These are phyloP conservation scores for Lepidurus arcticus DNA, from an alignment of 1,140 invertebrate genomes.

Conservation along the genomic window DNA sequence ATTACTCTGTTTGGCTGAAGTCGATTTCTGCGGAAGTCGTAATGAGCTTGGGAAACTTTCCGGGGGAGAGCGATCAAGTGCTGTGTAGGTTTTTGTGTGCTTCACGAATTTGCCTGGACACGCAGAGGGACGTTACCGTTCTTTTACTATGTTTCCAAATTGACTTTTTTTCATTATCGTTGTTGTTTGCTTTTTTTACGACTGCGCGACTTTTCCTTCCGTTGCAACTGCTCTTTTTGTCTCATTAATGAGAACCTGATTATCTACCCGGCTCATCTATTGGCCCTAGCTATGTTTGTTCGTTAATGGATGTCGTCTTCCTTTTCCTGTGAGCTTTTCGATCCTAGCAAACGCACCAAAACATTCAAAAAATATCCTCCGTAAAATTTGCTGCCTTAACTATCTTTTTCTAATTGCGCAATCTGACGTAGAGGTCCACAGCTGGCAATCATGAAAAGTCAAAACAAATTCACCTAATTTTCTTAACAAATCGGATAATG, in stretches of 20 bases:
- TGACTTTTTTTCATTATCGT: background rate
- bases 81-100: no score
- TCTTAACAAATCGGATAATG: no score
- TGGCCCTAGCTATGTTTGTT: conserved; percentile 13
- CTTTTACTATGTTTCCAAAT: background rate
- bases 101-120: no score
- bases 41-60: conserved; percentile 11
- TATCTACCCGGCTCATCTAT: background rate
- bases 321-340: background rate
- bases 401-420: no score
- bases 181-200: background rate
- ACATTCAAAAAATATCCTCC: background rate
- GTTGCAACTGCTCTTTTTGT: background rate
- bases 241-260: conserved; percentile 13
- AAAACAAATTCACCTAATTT: no score
- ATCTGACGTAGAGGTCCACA: no score
- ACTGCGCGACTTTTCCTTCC: background rate
- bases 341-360: background rate
- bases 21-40: conserved; percentile 4
- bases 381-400: no score
- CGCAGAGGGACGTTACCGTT: background rate
- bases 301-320: conserved; percentile 14
- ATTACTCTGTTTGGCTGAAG: background rate
- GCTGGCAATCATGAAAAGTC: no score
- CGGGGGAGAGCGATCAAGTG: background rate